Conservation (phyloP, 1,140 invertebrate species). For the Parasteatoda tepidariorum region DNA sequence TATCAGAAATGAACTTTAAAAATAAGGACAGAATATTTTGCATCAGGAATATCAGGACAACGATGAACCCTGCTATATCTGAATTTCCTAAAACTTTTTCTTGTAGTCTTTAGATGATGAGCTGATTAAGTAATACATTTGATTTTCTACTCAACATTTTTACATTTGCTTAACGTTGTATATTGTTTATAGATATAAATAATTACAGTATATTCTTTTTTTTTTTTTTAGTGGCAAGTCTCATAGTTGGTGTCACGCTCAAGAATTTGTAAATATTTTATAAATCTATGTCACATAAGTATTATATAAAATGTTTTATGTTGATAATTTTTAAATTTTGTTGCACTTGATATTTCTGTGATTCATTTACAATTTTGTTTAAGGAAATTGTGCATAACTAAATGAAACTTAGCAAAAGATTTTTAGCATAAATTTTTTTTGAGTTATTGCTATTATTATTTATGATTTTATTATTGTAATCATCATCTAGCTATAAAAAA, state of each 20-base stretch:
- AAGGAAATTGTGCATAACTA: neutral
- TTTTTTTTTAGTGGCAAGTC: constrained; percentile 29
- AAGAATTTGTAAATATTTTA: neutral
- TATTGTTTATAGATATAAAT: too few relatives aligned
- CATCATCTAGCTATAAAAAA: neutral
- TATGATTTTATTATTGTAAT: neutral
- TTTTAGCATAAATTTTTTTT: neutral
- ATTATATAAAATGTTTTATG: neutral
- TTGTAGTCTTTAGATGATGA: too few relatives aligned
- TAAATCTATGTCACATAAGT: neutral
- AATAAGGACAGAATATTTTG: too few relatives aligned
- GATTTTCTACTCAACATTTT: too few relatives aligned
- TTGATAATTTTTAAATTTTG: neutral
- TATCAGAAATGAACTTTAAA: too few relatives aligned
- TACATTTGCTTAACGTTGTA: neutral
- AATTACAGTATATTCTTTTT: too few relatives aligned
- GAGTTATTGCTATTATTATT: too few relatives aligned
- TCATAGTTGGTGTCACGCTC: neutral
- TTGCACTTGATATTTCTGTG: neutral
- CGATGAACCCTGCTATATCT: too few relatives aligned
- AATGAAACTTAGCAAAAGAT: neutral
- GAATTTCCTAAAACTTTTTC: too few relatives aligned
- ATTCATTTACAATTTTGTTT: neutral
- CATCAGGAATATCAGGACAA: too few relatives aligned
- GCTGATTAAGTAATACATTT: too few relatives aligned